Evolutionary conservation across 2,888 invertebrate species (phyloP), one percentile per base, ranked within the genome.

Genomic region (Apamea sordens): DNA sequence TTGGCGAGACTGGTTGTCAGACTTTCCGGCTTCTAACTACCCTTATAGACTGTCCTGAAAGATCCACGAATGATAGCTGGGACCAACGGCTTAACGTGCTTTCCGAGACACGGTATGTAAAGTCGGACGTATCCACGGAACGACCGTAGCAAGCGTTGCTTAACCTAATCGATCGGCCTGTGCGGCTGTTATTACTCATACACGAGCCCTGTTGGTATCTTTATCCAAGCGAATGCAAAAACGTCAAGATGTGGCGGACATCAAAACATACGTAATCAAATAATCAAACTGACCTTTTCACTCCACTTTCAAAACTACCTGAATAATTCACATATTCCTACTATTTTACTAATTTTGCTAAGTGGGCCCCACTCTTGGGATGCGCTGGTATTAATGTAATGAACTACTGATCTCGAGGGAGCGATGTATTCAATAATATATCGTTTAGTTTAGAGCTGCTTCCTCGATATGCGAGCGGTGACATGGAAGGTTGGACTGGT

Each of bases 341-440:
- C 50, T 41, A 61, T 76, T 68, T 71, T 21, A 88, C 70, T 79
- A 86, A 86, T 86, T 88, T 74, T 11, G 68, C 76, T 86, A 79
- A 86, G 86, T 86, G 76, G 36, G 2, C 24, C 53, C 50, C 18
- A 15, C 86, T 76, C 69, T 18, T 15, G 73, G 44, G 74, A 74
- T 67, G n/a, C 36, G 65, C 13, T 28, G 13, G 65, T 75, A 68
- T 28, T 88, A 83, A 79, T 76, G 79, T 83, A 88, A 86, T 79
- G 84, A 77, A 70, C 81, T 44, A 7, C 0, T 4, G 47, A 10
- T 36, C 85, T 63, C 67, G 0, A 1, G 74, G 86, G 83, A 61
- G 44, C 77, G 32, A 70, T 65, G 41, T 63, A 64, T 79, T 75
- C 79, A 44, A 77, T 81, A 81, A 68, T 79, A 56, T 56, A 76